Evolutionary conservation across 2,113 vertebrate genomes (phyloP).

Genomic region (Sapayoa aenigma): DNA sequence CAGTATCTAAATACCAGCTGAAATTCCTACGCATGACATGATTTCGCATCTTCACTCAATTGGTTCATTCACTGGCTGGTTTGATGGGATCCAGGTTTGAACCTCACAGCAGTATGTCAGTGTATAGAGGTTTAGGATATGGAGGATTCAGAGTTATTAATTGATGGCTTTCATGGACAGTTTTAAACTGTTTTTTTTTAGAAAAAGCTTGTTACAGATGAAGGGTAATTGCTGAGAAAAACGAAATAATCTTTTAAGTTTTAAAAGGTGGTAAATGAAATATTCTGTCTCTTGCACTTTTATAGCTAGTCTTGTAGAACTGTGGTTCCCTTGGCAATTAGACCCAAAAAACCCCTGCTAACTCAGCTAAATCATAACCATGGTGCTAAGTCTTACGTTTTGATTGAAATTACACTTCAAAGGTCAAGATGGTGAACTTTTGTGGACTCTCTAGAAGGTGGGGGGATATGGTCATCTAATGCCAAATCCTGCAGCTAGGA

Average conservation of each 20-base stretch:
- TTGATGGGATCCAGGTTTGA: background rate
- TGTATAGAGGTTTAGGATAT: background rate
- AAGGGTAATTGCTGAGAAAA: background rate
- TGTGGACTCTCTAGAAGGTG: background rate
- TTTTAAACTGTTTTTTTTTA: background rate
- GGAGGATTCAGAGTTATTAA: background rate
- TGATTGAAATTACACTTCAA: background rate
- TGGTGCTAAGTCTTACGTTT: background rate
- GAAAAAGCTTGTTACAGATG: background rate
- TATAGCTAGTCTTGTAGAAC: background rate
- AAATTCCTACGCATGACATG: background rate
- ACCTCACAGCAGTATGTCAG: background rate
- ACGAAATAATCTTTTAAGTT: background rate
- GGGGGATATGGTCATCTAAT: background rate
- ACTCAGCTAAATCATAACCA: background rate
- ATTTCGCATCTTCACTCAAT: background rate
- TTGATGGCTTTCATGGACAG: background rate
- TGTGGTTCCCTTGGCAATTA: background rate
- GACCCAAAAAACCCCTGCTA: background rate
- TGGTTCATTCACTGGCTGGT: background rate
- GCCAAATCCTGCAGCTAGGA: background rate
- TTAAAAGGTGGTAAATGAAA: background rate
- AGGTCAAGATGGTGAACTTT: background rate
- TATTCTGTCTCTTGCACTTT: background rate
- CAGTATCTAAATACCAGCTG: background rate